These are phyloP conservation scores for Hybognathus amarus DNA, from an alignment of 2,797 vertebrate genomes.

Conservation along the genomic window DNA sequence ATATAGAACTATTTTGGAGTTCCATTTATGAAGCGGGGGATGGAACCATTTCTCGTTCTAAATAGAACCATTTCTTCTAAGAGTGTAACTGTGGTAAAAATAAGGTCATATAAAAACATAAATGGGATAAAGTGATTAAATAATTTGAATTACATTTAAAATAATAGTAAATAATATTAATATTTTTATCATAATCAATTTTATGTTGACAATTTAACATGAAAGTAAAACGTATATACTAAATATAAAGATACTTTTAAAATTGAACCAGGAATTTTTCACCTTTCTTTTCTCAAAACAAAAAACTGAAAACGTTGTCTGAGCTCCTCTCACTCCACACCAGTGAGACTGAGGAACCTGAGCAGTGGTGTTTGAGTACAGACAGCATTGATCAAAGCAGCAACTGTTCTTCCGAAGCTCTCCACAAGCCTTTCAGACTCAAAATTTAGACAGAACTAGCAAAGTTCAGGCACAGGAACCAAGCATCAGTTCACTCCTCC, in stretches of 20 bases:
- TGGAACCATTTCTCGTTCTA: no score
- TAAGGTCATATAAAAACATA: neutral
- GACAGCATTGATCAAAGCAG: conserved; percentile 73
- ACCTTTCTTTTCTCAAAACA: neutral
- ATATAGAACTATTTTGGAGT: no score
- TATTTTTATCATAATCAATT: neutral
- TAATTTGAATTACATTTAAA: neutral
- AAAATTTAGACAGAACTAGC: conserved; percentile 67
- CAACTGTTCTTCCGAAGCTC: conserved; percentile 72
- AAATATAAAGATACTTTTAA: neutral
- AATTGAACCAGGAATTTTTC: neutral
- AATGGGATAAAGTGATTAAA: neutral
- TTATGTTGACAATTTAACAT: neutral
- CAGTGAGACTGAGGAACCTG: neutral
- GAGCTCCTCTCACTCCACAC: neutral
- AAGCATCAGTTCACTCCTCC: conserved; percentile 13
- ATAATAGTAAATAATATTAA: neutral
- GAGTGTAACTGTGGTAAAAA: neutral
- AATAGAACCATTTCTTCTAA: no score
- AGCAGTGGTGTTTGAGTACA: neutral
- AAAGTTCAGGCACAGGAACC: conserved; percentile 54
- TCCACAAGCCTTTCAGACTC: conserved; percentile 72
- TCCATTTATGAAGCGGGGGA: no score
- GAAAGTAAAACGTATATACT: neutral
- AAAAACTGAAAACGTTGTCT: neutral